A percentile compares a stretch with the other conserved stretches of the same genome.
Conservation (phyloP, 2,888 invertebrate genomes). For the Cryptophagus acutangulus region DNA sequence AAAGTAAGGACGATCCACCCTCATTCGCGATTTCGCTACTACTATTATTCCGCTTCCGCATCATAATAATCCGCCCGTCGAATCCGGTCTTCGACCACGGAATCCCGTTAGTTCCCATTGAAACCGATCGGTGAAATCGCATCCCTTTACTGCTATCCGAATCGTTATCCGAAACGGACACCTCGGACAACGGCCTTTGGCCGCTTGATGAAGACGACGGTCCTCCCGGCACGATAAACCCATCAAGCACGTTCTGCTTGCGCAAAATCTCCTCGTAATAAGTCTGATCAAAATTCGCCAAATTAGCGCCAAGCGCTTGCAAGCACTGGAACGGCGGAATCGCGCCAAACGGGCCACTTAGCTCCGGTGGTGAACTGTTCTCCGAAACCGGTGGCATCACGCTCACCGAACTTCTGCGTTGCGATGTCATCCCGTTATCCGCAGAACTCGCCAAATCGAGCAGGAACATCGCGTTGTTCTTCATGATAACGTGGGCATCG, state of each 20-base stretch:
- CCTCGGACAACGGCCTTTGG: slow-evolving; percentile 53
- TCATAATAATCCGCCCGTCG: slow-evolving; percentile 56
- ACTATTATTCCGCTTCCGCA: slow-evolving; percentile 65
- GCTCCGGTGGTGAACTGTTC: slow-evolving; percentile 54
- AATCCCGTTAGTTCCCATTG: slow-evolving; percentile 70
- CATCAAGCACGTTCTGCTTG: slow-evolving; percentile 47
- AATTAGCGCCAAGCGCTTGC: slow-evolving; percentile 49
- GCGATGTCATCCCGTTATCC: slow-evolving; percentile 44
- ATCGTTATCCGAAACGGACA: slow-evolving; percentile 53
- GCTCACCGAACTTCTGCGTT: slow-evolving; percentile 38
- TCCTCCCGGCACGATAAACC: slow-evolving; percentile 28
- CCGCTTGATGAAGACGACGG: slow-evolving; percentile 37
- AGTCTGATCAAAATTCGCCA: slow-evolving; percentile 35
- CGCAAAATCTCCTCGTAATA: slow-evolving; percentile 51
- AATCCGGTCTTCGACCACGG: slow-evolving; percentile 57
- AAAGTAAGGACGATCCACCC: slow-evolving; percentile 73
- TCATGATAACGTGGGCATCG: slow-evolving; percentile 66
- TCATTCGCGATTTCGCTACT: slow-evolving; percentile 61
- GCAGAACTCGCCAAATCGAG: slow-evolving; percentile 81
- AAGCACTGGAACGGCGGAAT: slow-evolving; percentile 59
- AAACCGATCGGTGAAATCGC: slow-evolving; percentile 79
- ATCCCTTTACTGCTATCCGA: slow-evolving; percentile 52
- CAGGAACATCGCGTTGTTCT: slow-evolving; percentile 91
- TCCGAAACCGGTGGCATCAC: slow-evolving; percentile 54
- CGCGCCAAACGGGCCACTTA: slow-evolving; percentile 52